Percentiles rank a stretch among this genome's conserved stretches.
These are phyloP conservation scores for Drosophila sproati DNA, from an alignment of 1,140 invertebrate genomes.

Conservation along the genomic window DNA sequence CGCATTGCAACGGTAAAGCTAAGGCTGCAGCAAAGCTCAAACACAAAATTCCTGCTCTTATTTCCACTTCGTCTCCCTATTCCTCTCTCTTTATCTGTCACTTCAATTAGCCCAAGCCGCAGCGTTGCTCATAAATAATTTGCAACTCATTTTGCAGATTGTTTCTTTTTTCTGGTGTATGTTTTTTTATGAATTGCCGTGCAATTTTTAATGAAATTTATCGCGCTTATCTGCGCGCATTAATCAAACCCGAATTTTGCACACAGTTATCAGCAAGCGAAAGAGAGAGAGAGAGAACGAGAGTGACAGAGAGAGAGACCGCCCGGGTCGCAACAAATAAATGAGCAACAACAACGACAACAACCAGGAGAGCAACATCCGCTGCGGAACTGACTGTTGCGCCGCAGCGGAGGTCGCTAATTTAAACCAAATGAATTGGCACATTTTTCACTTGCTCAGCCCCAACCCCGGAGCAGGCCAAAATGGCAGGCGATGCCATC, in stretches of 20 bases:
- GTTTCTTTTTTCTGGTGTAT: conserved; percentile 19
- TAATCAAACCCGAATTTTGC: conserved; percentile 70
- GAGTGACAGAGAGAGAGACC: conserved; percentile 21
- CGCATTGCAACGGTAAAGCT: conserved; percentile 23
- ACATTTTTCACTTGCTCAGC: conserved; percentile 82
- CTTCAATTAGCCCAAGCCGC: conserved; percentile 36
- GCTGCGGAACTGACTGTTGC: conserved; percentile 68
- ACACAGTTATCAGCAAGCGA: conserved; percentile 42
- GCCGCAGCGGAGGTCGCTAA: conserved; percentile 74
- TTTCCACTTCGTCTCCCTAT: neutral
- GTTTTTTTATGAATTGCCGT: conserved; percentile 76
- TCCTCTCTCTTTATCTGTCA: conserved; percentile 10
- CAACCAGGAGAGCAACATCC: conserved; percentile 20
- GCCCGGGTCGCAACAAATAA: conserved; percentile 49
- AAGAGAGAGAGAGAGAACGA: neutral
- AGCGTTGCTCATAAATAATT: conserved; percentile 69
- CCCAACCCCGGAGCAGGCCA: conserved; percentile 43
- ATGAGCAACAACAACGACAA: conserved; percentile 47
- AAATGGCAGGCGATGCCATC: conserved; percentile 33
- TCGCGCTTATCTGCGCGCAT: conserved; percentile 79
- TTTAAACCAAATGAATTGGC: conserved; percentile 85
- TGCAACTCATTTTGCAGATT: conserved; percentile 82
- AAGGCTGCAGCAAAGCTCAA: conserved; percentile 13
- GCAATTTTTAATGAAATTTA: conserved; percentile 84
- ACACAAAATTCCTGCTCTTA: neutral